A percentile compares a stretch with the other conserved stretches of the same genome.
Evolutionary conservation across 2,113 vertebrate genomes (phyloP).

Genomic region (Geococcyx californianus): DNA sequence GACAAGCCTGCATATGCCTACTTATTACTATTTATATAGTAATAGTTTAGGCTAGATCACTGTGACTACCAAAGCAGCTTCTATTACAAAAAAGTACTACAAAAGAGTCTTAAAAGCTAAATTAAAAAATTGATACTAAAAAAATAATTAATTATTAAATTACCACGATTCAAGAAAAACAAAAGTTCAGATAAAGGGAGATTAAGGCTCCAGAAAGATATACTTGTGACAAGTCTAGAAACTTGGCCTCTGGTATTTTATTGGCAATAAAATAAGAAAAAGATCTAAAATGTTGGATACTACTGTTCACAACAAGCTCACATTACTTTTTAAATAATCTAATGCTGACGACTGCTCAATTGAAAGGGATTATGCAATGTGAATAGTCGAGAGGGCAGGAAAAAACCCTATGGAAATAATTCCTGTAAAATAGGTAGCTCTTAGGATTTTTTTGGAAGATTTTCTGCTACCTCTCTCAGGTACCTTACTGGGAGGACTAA

Average conservation of each 20-base stretch:
- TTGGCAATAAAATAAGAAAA: neutral
- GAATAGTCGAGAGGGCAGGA: neutral
- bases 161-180: neutral
- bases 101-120: neutral
- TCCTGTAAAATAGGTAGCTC: neutral
- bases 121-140: neutral
- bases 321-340: neutral
- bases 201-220: neutral
- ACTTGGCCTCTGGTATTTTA: neutral
- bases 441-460: neutral
- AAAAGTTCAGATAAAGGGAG: neutral
- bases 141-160: neutral
- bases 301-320: neutral
- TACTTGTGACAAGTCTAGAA: neutral
- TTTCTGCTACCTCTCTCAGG: neutral
- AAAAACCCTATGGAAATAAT: neutral
- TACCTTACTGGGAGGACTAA: neutral
- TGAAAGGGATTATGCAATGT: neutral
- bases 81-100: neutral
- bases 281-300: neutral
- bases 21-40: neutral
- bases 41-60: neutral
- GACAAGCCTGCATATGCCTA: neutral
- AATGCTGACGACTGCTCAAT: neutral
- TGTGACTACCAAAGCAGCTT: neutral